Evolutionary conservation across 1,140 invertebrate species (phyloP), one percentile per base, ranked within the genome.

Genomic region (Sitobion miscanthi): DNA sequence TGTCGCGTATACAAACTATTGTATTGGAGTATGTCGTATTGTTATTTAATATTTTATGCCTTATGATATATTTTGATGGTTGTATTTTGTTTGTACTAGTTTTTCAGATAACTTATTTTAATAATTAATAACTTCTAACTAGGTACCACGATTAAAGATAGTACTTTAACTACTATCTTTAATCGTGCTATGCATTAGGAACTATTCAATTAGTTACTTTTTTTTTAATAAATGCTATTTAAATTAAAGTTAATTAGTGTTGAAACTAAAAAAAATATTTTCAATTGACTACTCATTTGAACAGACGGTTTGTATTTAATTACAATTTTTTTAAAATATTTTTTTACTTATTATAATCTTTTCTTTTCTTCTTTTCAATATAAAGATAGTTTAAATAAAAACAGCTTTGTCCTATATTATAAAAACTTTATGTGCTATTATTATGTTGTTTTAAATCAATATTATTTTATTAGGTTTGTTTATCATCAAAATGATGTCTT

Each of bases 401-500:
- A n/a, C 62, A 69, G 62, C 2, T 62, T 62, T 62, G 25, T 62
- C 25, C 25, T 62, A 30, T 62, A 62, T 30, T 62, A 30, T 62
- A 11, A 30, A 30, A 9, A 62, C 20, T 21, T 21, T 54, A 5
- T 21, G 21, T 52, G 0, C 1, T 54, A 2, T 54, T 54, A 4
- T 21, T 62, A 30, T 62, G 1, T 30, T 11, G 57, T 62, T 30
- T 62, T 62, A 62, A 62, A 62, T 62, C 25, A 57, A 69, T 69
- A n/a, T n/a, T 11, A n/a, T n/a, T 89, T 69, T 90, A 45, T 90
- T 45, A 90, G 89, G 52, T 62, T 90, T 47, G 7, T 30, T 62
- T 62, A 20, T 90, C 52, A 49, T 54, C 25, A 94, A 93, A 77
- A 97, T 97, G 96, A 97, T 97, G 95, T 96, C 97, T 2, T 96